Percentiles rank a stretch among this genome's conserved stretches.
These are phyloP conservation scores for Passer montanus DNA, from an alignment of 2,113 vertebrate genomes.

Conservation along the genomic window DNA sequence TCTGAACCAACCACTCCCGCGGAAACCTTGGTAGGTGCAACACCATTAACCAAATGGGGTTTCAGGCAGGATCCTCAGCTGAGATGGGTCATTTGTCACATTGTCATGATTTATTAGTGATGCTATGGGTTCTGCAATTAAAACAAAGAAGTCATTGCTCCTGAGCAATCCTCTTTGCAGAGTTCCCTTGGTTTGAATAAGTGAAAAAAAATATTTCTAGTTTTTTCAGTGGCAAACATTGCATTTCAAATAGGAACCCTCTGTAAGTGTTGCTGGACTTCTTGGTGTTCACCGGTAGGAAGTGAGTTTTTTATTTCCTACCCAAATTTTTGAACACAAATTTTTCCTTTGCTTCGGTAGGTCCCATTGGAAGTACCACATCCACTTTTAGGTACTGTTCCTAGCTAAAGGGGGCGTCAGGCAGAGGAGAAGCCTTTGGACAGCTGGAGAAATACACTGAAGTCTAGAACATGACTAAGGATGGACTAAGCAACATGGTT, in stretches of 20 bases:
- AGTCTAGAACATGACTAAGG: not conserved
- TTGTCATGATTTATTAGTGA: slow-evolving; percentile 9
- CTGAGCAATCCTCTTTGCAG: not conserved
- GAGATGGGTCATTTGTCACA: slow-evolving; percentile 12
- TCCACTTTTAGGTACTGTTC: not conserved
- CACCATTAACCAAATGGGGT: slow-evolving; percentile 29
- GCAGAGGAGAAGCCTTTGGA: not conserved
- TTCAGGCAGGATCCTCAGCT: not conserved
- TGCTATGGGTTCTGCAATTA: not conserved
- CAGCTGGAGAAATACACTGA: not conserved
- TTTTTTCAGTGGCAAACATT: not conserved
- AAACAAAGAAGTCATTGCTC: not conserved
- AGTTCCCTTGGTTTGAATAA: not conserved
- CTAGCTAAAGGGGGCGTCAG: not conserved
- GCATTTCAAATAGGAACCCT: not conserved
- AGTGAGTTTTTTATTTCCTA: not conserved
- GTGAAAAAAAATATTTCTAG: not conserved
- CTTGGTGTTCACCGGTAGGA: not conserved
- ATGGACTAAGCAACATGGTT: not conserved
- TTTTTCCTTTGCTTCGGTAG: not conserved
- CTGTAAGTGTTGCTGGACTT: not conserved
- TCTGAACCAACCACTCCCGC: not conserved
- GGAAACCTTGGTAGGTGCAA: slow-evolving; percentile 7
- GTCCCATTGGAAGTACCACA: not conserved
- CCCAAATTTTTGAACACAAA: not conserved